A percentile compares a stretch with the other conserved stretches of the same genome.
These are phyloP conservation scores for Balaenoptera acutorostrata DNA, from an alignment of 2,113 vertebrate species.

Conservation along the genomic window DNA sequence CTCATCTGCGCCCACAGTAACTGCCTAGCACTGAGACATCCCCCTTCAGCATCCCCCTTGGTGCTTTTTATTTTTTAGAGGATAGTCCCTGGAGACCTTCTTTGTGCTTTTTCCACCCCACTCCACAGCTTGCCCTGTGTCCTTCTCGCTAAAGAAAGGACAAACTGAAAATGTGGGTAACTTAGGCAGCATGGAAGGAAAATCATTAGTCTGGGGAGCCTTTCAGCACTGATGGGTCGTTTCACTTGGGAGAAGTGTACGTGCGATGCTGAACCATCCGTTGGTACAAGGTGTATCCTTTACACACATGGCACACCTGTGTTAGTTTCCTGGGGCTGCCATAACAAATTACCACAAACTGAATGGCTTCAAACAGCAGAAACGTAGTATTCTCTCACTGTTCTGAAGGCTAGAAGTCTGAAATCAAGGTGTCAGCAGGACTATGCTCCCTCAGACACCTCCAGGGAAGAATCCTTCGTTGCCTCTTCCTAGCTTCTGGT, in stretches of 20 bases:
- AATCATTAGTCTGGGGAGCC: background rate
- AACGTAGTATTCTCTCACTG: background rate
- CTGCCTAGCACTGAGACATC: background rate
- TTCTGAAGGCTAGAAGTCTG: background rate
- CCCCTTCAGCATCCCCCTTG: background rate
- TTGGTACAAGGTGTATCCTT: background rate
- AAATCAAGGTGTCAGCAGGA: background rate
- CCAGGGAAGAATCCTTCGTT: background rate
- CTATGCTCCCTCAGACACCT: background rate
- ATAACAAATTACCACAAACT: background rate
- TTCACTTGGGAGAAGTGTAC: background rate
- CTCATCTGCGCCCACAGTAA: accelerated
- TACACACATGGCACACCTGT: background rate
- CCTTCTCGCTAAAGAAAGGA: background rate
- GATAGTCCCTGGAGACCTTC: background rate
- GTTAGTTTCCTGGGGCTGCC: background rate
- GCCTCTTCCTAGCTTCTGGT: background rate
- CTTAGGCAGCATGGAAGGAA: background rate
- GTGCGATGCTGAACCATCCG: accelerated
- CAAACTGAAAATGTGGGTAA: background rate
- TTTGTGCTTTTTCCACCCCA: background rate
- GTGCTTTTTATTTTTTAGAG: background rate
- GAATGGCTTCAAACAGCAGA: background rate
- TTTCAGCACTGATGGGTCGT: background rate
- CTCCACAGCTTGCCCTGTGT: background rate